Percentiles rank a stretch among this genome's conserved stretches.
Evolutionary conservation across 2,113 vertebrate species (phyloP).

Genomic region (Ptilorrhoa leucosticta): DNA sequence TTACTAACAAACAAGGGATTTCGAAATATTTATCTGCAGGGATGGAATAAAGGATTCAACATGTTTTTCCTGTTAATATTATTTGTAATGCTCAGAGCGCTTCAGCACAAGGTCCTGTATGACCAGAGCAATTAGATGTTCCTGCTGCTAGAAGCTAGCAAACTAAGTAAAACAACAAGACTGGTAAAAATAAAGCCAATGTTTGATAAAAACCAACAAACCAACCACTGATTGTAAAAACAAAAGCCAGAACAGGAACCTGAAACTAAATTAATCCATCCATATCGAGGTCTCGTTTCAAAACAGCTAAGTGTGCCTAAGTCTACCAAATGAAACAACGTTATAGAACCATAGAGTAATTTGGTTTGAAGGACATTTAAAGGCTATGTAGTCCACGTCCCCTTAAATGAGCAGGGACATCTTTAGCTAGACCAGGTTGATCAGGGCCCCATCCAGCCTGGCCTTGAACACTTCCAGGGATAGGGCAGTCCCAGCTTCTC

Average conservation of each 20-base stretch:
- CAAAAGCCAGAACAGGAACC: neutral
- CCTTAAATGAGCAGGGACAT: neutral
- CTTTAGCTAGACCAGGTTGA: neutral
- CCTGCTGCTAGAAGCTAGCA: neutral
- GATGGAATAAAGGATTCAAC: slow-evolving; percentile 18
- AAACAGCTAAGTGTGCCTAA: neutral
- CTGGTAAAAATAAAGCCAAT: neutral
- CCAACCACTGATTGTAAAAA: neutral
- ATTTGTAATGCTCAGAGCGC: neutral
- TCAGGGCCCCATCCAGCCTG: neutral
- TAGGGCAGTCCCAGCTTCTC: neutral
- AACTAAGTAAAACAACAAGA: neutral
- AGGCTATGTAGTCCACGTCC: accelerated
- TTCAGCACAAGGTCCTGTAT: neutral
- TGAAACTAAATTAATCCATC: neutral
- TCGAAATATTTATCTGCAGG: slow-evolving; percentile 3
- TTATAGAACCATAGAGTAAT: neutral
- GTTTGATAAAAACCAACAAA: neutral
- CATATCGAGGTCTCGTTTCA: neutral
- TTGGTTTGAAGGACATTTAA: neutral
- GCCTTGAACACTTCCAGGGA: neutral
- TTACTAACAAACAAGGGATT: slow-evolving; percentile 20
- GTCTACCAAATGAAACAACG: neutral
- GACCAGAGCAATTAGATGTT: neutral
- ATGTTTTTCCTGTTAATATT: slow-evolving; percentile 23